These are phyloP conservation scores for Melikaiella ostensackeni DNA, from an alignment of 2,888 invertebrate genomes.

Conservation along the genomic window DNA sequence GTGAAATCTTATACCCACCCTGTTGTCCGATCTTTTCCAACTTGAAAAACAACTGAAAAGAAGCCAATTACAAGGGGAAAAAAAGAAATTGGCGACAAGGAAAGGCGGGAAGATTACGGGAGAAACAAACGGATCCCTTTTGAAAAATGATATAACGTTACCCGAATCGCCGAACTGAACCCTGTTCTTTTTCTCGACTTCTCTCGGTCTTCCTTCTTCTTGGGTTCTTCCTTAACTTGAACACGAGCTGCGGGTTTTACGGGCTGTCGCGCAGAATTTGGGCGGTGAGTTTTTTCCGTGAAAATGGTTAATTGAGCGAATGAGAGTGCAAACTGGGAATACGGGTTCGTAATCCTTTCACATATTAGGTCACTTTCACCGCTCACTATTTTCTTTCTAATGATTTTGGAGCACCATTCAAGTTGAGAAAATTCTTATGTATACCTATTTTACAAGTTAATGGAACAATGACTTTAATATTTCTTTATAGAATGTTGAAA, in stretches of 20 bases:
- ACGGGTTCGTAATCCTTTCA: conserved; percentile 38
- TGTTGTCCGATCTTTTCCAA: conserved; percentile 28
- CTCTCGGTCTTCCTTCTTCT: conserved; percentile 45
- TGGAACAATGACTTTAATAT: too few relatives aligned
- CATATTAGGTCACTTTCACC: background rate
- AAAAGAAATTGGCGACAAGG: conserved; percentile 47
- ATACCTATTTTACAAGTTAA: too few relatives aligned
- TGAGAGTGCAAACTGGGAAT: conserved; percentile 61
- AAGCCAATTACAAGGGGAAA: conserved; percentile 46
- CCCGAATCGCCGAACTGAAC: conserved; percentile 51
- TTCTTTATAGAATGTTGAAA: background rate
- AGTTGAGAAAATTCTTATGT: too few relatives aligned
- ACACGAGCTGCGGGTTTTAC: conserved; percentile 72
- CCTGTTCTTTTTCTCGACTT: conserved; percentile 50
- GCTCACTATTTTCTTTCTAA: background rate
- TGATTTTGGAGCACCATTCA: too few relatives aligned
- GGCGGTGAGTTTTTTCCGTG: conserved; percentile 67
- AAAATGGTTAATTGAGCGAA: conserved; percentile 73
- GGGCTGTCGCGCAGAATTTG: conserved; percentile 75
- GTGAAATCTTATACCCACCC: conserved; percentile 70
- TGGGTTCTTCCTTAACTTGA: conserved; percentile 56
- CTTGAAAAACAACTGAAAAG: conserved; percentile 40
- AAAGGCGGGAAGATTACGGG: conserved; percentile 46
- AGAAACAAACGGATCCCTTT: conserved; percentile 61
- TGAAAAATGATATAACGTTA: conserved; percentile 69